A percentile compares a stretch with the other conserved stretches of the same genome.
Evolutionary conservation across 2,888 invertebrate species (phyloP).

Genomic region (Hylaea fasciaria): DNA sequence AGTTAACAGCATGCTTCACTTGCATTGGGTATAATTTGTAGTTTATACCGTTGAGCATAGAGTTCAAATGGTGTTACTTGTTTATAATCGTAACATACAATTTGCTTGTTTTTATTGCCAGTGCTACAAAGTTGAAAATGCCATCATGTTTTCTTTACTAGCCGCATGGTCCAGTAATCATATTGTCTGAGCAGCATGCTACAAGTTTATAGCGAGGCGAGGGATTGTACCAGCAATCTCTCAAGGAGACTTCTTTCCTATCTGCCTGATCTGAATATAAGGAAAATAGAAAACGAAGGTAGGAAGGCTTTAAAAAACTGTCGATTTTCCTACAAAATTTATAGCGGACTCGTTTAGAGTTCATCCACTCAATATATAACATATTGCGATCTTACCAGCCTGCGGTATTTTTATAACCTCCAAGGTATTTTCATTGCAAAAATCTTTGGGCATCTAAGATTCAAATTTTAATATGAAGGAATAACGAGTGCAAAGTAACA

Average conservation of each 20-base stretch:
- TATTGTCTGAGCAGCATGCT: slow-evolving; percentile 6
- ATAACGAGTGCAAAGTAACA: no score
- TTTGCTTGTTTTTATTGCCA: neutral
- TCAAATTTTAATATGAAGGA: no score
- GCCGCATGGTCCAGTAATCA: slow-evolving; percentile 2
- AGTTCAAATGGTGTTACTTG: neutral
- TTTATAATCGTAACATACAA: neutral
- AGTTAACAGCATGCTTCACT: slow-evolving; percentile 1
- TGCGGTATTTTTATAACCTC: no score
- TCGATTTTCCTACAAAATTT: no score
- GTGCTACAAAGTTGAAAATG: slow-evolving; percentile 4
- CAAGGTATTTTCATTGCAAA: no score
- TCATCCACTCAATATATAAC: no score
- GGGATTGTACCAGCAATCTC: neutral
- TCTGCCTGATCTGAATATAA: no score
- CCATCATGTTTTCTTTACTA: neutral
- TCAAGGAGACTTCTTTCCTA: neutral
- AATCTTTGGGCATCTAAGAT: no score
- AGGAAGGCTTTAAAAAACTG: no score
- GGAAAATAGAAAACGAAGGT: no score
- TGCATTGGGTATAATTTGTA: slow-evolving; percentile 7
- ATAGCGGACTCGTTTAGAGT: no score
- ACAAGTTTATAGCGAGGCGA: neutral
- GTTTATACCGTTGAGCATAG: slow-evolving; percentile 6
- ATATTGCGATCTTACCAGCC: no score